phyloP scores from a whole-genome alignment of 2,113 vertebrate genomes.

The Caranx melampygus region DNA sequence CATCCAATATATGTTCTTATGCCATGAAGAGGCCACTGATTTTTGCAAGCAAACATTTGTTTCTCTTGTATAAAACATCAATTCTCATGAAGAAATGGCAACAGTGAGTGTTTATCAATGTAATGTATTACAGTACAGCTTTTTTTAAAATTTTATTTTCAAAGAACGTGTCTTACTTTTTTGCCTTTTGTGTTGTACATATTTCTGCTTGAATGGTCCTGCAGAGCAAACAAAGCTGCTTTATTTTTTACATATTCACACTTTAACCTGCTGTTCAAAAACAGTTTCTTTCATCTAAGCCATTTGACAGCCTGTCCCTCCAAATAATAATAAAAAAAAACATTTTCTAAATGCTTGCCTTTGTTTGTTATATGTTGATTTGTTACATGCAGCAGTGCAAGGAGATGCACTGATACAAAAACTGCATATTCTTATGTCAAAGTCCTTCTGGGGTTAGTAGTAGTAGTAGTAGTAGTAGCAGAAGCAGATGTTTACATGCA shows the following conservation, averaged over 20 bases:
- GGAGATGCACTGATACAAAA: neutral
- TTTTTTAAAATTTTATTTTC: slow-evolving; percentile 83
- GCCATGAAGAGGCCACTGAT: slow-evolving; percentile 79
- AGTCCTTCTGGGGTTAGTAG: too few species aligned
- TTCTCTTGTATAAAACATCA: slow-evolving; percentile 86
- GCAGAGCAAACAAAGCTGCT: slow-evolving; percentile 86
- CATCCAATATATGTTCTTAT: slow-evolving; percentile 75
- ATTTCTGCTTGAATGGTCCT: slow-evolving; percentile 92
- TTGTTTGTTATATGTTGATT: slow-evolving; percentile 32
- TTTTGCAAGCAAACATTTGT: slow-evolving; percentile 80
- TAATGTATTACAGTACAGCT: slow-evolving; percentile 88
- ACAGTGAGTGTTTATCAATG: slow-evolving; percentile 91
- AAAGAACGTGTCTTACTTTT: slow-evolving; percentile 90
- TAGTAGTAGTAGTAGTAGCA: too few species aligned
- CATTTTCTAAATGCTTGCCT: slow-evolving; percentile 76
- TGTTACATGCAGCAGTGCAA: neutral
- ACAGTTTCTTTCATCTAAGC: slow-evolving; percentile 92
- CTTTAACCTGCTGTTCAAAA: slow-evolving; percentile 87
- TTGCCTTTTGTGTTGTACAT: slow-evolving; percentile 88
- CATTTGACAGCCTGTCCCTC: slow-evolving; percentile 94
- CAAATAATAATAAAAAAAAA: slow-evolving; percentile 87
- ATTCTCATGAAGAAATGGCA: slow-evolving; percentile 87
- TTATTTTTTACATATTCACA: slow-evolving; percentile 88
- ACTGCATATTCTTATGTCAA: too few species aligned
- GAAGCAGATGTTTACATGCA: too few species aligned